These are phyloP conservation scores for Leptatherina wallacei DNA, from an alignment of 2,797 vertebrate genomes.

Conservation along the genomic window DNA sequence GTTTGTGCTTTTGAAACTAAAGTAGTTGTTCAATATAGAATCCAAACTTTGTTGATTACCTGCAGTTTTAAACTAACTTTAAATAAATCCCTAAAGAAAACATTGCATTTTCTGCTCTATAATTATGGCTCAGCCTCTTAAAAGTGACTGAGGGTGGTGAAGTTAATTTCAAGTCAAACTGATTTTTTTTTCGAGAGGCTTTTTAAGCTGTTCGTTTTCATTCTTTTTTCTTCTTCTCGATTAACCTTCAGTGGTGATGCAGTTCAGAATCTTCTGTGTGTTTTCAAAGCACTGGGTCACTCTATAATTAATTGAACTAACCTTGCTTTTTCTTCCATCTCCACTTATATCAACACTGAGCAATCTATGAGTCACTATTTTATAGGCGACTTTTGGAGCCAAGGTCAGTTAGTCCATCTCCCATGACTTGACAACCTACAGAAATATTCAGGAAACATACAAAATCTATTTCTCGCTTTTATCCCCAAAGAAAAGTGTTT, in stretches of 20 bases:
- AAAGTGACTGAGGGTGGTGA: neutral
- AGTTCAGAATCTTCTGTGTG: conserved; percentile 17
- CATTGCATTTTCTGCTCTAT: conserved; percentile 1
- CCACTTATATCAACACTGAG: conserved; percentile 7
- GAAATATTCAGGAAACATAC: conserved; percentile 18
- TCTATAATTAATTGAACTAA: conserved; percentile 18
- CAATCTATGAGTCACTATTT: conserved; percentile 41
- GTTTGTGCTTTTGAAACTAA: conserved; percentile 25
- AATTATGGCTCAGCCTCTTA: conserved; percentile 2
- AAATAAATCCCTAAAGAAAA: conserved; percentile 17
- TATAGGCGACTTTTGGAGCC: conserved; percentile 43
- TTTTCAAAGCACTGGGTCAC: conserved; percentile 6
- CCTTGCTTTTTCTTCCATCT: neutral
- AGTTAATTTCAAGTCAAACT: neutral
- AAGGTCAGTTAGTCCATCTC: conserved; percentile 34
- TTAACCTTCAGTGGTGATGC: neutral
- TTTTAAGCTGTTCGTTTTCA: neutral
- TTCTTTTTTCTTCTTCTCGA: neutral
- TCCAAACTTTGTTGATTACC: neutral
- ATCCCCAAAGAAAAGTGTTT: conserved; percentile 58
- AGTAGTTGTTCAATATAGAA: conserved; percentile 17
- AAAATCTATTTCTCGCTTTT: conserved; percentile 36
- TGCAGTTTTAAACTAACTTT: neutral
- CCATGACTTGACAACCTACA: neutral
- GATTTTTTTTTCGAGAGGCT: neutral